phyloP scores from a whole-genome alignment of 1,140 invertebrate species.

The Ctenoplectra terminalis region DNA sequence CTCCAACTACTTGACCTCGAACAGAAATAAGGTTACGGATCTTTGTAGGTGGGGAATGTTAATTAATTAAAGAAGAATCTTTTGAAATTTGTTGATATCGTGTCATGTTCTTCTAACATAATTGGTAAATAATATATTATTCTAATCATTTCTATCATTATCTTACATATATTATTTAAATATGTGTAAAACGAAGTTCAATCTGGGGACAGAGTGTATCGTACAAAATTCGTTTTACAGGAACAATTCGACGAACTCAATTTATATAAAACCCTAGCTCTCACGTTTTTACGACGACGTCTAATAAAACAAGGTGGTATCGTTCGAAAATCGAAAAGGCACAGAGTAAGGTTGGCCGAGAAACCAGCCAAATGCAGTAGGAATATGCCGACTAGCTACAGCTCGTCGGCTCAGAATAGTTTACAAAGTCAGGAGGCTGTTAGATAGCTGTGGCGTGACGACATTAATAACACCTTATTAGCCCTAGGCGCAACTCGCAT shows the following conservation, averaged over 20 bases:
- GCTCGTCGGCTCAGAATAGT: slow-evolving; percentile 63
- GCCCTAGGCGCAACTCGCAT: slow-evolving; percentile 64
- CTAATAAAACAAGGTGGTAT: slow-evolving; percentile 13
- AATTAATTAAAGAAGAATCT: neutral
- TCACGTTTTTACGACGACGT: neutral
- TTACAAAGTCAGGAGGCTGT: slow-evolving; percentile 69
- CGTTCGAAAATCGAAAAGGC: slow-evolving; percentile 13
- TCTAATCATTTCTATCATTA: too few species aligned
- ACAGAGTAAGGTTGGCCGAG: slow-evolving; percentile 1
- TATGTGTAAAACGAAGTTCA: neutral
- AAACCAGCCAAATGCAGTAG: slow-evolving; percentile 56
- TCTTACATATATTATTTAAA: too few species aligned
- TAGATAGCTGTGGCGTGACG: slow-evolving; percentile 68
- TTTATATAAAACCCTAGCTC: neutral
- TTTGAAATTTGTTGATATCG: neutral
- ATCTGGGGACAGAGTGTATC: neutral
- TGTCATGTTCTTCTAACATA: neutral
- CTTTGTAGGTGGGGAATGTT: neutral
- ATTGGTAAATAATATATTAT: neutral
- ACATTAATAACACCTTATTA: slow-evolving; percentile 75
- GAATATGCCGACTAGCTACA: slow-evolving; percentile 44
- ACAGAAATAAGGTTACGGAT: neutral
- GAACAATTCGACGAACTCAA: neutral
- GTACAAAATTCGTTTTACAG: neutral
- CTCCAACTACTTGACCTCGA: neutral